Conservation (phyloP, 1,140 invertebrate genomes). For the Musca domestica region DNA sequence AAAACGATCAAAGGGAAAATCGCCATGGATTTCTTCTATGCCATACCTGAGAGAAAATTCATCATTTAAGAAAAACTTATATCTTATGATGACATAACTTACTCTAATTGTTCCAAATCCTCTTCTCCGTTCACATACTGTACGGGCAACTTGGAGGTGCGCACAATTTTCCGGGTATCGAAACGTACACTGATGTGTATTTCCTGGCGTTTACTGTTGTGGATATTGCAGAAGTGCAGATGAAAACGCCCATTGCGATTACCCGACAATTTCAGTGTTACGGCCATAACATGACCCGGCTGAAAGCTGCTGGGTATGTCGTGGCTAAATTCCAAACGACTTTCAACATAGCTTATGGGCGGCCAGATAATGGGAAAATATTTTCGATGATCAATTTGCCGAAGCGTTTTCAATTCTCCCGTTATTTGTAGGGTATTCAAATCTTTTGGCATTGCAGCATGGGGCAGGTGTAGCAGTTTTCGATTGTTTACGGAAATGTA, state of each 20-base stretch:
- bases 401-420: background rate
- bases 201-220: background rate
- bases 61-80: background rate
- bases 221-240: background rate
- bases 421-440: background rate
- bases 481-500: background rate
- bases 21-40: background rate
- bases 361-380: constrained; percentile 7
- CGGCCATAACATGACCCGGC: background rate
- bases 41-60: background rate
- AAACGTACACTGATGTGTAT: constrained; percentile 2
- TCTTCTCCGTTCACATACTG: too few species aligned
- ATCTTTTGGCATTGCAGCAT: background rate
- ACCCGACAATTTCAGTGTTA: background rate
- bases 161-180: background rate
- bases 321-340: constrained; percentile 4
- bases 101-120: background rate
- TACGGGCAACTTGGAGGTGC: background rate
- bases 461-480: too few species aligned
- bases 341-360: background rate
- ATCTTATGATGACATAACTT: background rate
- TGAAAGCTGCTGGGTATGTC: background rate
- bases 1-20: constrained; percentile 1
- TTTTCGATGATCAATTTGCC: constrained; percentile 5
- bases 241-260: background rate